Base-by-base conservation (phyloP, 2,888 invertebrate species). In the Crioceris asparagi region DNA sequence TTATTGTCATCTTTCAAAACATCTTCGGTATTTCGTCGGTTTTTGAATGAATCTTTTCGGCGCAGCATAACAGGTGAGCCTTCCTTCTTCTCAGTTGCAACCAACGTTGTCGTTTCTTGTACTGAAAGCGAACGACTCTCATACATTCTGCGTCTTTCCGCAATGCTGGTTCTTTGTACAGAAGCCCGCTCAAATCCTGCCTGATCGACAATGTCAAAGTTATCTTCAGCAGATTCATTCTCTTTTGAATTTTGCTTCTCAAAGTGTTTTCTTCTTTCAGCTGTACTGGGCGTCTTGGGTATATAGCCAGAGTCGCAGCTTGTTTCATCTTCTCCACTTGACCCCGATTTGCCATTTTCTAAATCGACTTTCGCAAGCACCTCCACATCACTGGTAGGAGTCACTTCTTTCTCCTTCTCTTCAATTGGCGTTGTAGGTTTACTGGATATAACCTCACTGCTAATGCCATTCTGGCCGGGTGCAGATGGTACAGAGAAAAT, bases 401-500 rank as follows among this genome's bases (percentile, higher is more conserved):
- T 40, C 31, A 40, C 40, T n/a, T 45, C 41, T 25, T 40, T 38
- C 15, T 43, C 40, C 17, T 32, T 32, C 17, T 39, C 36, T 29
- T 39, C 36, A 10, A 11, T 14, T 1, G 41, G 43, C 11, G 36
- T 36, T 6, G 38, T 16, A 11, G 32, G 29, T 23, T 46, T 44
- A 18, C 32, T 32, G 6, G 39, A 4, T n/a, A 25, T 5, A 6
- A 17, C 17, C n/a, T 32, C 38, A 6, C 12, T 21, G n/a, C 17
- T 26, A 14, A 38, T 12, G 14, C 41, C 44, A 15, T 46, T 44
- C 17, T 44, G 45, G 2, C 71, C 76, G 0, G 84, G 84, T 1
- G 77, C 83, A 2, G 77, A 69, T 0, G 86, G 85, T 5, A 85
- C 86, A 0, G 80, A 79, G 61, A 86, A 85, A 16, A 85, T 83